A percentile compares a stretch with the other conserved stretches of the same genome.
These are phyloP conservation scores for Dendrocincla tyrannina DNA, from an alignment of 2,797 vertebrate genomes.

Conservation along the genomic window DNA sequence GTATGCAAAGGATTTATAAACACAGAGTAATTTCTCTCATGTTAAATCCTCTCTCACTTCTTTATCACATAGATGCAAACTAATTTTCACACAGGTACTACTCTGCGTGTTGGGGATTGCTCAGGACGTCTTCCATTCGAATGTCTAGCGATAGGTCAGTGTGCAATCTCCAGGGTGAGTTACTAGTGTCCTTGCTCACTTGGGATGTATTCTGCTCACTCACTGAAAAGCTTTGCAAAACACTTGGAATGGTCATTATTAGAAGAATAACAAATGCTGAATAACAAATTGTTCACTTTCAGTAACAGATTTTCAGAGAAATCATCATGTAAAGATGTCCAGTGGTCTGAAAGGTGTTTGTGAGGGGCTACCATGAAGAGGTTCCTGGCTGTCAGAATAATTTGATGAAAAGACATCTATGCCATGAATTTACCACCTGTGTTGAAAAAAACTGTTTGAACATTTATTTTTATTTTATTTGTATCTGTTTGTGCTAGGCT, in stretches of 20 bases:
- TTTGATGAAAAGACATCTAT: neutral
- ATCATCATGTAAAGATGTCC: neutral
- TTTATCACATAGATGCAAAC: neutral
- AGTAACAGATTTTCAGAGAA: neutral
- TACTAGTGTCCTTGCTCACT: neutral
- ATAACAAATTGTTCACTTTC: neutral
- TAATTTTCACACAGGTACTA: neutral
- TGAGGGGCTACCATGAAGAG: neutral
- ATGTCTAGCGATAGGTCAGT: neutral
- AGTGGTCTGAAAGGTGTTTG: neutral
- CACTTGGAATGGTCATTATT: neutral
- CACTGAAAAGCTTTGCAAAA: neutral
- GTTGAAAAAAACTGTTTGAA: neutral
- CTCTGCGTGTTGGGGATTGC: neutral
- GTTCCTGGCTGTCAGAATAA: neutral
- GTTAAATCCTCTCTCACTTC: neutral
- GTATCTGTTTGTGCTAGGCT: neutral
- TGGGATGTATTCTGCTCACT: neutral
- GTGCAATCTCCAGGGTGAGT: neutral
- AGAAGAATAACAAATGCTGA: neutral
- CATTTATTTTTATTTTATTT: constrained; percentile 37
- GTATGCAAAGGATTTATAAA: neutral
- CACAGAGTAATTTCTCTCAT: neutral
- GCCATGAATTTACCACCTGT: neutral
- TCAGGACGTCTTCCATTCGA: neutral